phyloP scores from a whole-genome alignment of 1,140 invertebrate genomes.

The Micrasema longulum region DNA sequence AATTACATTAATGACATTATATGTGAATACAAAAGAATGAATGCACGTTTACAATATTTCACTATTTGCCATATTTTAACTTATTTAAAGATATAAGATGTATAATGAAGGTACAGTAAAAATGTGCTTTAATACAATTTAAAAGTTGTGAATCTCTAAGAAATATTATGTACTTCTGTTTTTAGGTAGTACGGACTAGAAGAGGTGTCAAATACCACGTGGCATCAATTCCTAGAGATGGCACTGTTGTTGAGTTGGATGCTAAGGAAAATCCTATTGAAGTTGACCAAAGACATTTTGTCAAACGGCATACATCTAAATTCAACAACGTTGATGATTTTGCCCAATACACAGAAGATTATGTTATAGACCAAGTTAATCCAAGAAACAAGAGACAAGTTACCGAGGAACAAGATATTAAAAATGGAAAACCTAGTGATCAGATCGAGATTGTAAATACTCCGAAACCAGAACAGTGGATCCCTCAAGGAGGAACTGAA shows the following conservation, averaged over 20 bases:
- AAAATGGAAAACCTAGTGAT: conserved; percentile 59
- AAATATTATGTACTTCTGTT: conserved; percentile 4
- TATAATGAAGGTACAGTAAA: no score
- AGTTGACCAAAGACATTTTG: background rate
- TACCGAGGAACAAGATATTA: conserved; percentile 63
- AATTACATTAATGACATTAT: conserved; percentile 22
- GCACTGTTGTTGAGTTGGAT: background rate
- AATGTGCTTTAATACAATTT: no score
- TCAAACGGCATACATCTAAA: conserved; percentile 37
- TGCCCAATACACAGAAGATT: conserved; percentile 42
- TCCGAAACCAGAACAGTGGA: conserved; percentile 60
- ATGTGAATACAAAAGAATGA: background rate
- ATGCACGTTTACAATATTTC: background rate
- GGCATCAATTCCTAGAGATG: background rate
- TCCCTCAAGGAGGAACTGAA: conserved; percentile 60
- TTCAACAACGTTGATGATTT: conserved; percentile 39
- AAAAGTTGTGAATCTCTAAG: no score
- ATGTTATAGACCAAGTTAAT: conserved; percentile 24
- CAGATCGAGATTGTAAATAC: conserved; percentile 54
- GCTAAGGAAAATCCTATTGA: background rate
- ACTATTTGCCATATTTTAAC: no score
- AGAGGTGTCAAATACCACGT: background rate
- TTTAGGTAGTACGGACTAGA: conserved; percentile 3
- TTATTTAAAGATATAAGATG: no score
- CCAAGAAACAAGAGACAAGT: conserved; percentile 57